Conservation (phyloP, 2,113 vertebrate genomes). For the Atlantisia rogersi region DNA sequence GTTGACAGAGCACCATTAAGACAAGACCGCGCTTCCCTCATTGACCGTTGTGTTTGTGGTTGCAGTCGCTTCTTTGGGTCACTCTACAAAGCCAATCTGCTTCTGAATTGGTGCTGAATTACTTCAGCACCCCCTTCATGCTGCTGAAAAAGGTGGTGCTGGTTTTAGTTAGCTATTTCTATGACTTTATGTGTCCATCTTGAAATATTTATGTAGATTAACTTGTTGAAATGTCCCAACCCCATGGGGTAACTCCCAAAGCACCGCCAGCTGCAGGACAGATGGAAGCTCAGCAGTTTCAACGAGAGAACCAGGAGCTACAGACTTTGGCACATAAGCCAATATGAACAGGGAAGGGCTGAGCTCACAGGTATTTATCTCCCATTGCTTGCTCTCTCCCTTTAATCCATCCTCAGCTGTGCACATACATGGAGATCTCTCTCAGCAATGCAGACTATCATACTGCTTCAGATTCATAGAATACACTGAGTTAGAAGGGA, state of each 20-base stretch:
- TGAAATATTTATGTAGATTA: slow-evolving; percentile 27
- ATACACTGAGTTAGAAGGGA: no score
- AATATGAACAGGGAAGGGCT: neutral
- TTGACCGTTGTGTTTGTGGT: neutral
- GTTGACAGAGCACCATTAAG: neutral
- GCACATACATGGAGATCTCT: neutral
- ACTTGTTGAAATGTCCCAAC: neutral
- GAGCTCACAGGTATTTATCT: neutral
- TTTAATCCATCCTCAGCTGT: neutral
- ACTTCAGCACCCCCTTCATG: no score
- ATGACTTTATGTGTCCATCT: neutral
- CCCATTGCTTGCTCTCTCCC: neutral
- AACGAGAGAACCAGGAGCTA: neutral
- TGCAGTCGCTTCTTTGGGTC: neutral
- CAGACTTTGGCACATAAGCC: neutral
- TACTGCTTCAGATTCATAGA: neutral
- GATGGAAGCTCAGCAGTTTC: neutral
- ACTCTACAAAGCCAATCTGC: neutral
- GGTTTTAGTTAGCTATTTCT: neutral
- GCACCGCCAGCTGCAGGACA: neutral
- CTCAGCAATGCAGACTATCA: neutral
- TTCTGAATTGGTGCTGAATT: neutral
- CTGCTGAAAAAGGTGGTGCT: neutral
- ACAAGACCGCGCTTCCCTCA: neutral
- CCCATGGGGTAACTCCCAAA: neutral